Evolutionary conservation across 2,888 invertebrate species (phyloP), one percentile per base, ranked within the genome.

Genomic region (Eristalinus sepulchralis): DNA sequence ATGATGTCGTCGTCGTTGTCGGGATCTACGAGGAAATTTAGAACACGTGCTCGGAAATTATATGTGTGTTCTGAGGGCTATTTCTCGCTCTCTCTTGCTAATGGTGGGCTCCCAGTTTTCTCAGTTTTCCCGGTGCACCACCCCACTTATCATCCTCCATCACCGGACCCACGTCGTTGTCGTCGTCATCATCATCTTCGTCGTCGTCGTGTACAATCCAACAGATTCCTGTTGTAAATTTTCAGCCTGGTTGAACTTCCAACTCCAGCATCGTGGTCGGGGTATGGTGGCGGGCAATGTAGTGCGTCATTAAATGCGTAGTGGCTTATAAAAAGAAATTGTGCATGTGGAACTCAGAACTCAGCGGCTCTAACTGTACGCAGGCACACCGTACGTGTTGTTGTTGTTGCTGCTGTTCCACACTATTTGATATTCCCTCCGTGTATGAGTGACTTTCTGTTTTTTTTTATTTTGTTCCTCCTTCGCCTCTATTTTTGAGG

Each of bases 11-110:
- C 24, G 75, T 66, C 71, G 66, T 76, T 60, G 80, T 76, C 62
- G 47, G 80, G 47, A 85, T 85, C 76, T 76, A 85, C 70, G 67
- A 85, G 85, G 77, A 85, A 85, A 82, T 85, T 85, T 85, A 72
- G 77, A 85, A 78, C 85, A 85, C 85, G 85, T 85, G 82, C 85
- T 85, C 77, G 85, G 82, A 78, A 81, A 85, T 85, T 85, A 82
- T 81, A 73, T 73, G 59, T 80, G 70, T 75, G 17, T 11, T 59
- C 66, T 53, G 24, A 47, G 47, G 47, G 47, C 17, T 1, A 17
- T 9, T 17, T 17, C 47, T 47, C 8, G 17, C 47, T 47, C 17
- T 17, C 27, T 27, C 27, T 27, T 27, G 27, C 27, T 3, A 3
- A 27, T 2, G 27, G 5, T 27, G 27, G 27, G 47, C 47, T 47